A percentile compares a stretch with the other conserved stretches of the same genome.
Evolutionary conservation across 2,888 invertebrate genomes (phyloP).

Genomic region (Caenorhabditis panamensis): DNA sequence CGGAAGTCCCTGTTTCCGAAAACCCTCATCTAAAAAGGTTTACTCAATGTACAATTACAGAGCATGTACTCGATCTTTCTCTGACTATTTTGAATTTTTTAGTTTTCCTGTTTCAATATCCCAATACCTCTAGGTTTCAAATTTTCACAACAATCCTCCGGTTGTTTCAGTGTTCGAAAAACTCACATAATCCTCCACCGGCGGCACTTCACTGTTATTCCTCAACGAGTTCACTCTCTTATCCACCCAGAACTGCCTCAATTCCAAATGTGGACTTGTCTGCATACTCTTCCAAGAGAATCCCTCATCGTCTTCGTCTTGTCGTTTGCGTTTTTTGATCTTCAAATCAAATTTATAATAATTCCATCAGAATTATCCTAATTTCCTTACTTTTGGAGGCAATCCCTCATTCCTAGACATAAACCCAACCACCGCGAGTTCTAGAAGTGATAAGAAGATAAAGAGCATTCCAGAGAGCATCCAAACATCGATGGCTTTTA

Average conservation of each 20-base stretch:
- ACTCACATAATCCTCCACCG: constrained; percentile 60
- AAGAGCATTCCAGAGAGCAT: constrained; percentile 81
- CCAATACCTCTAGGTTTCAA: too few species aligned
- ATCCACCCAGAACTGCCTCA: constrained; percentile 80
- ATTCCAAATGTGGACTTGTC: constrained; percentile 78
- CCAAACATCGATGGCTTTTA: constrained; percentile 80
- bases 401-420: constrained; percentile 81
- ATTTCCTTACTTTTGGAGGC: constrained; percentile 65
- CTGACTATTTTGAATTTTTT: too few species aligned
- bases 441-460: constrained; percentile 80
- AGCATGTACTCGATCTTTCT: too few species aligned
- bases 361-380: neutral
- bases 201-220: constrained; percentile 62
- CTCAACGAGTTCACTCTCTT: constrained; percentile 74
- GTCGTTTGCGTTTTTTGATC: constrained; percentile 55
- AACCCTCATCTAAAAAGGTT: too few species aligned
- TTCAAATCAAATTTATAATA: constrained; percentile 22
- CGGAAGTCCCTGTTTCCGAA: too few species aligned
- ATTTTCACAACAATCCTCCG: too few species aligned
- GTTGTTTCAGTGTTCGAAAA: neutral
- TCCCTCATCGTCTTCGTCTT: constrained; percentile 73
- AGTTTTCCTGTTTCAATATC: neutral
- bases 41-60: too few species aligned
- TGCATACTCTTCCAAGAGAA: constrained; percentile 80
- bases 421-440: constrained; percentile 81